phyloP scores from a whole-genome alignment of 2,888 invertebrate genomes.

The Dermolepida albohirtum region DNA sequence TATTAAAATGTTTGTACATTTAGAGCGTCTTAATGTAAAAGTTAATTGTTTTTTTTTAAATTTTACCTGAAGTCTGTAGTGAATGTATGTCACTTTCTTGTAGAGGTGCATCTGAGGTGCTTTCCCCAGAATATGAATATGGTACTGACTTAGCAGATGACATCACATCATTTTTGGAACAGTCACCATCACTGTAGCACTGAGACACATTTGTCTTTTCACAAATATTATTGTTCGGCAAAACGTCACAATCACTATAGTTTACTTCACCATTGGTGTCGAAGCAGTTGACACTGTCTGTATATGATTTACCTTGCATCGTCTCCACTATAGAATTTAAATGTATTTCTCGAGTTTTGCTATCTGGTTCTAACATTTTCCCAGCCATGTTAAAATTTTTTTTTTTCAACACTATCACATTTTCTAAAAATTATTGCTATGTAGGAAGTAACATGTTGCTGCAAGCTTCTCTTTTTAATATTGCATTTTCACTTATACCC shows the following conservation, averaged over 20 bases:
- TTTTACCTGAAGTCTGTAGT: slow-evolving; percentile 48
- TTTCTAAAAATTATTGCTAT: slow-evolving; percentile 36
- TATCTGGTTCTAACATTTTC: slow-evolving; percentile 43
- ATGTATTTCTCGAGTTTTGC: slow-evolving; percentile 42
- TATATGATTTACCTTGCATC: slow-evolving; percentile 44
- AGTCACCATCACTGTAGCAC: slow-evolving; percentile 49
- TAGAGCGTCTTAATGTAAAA: no score
- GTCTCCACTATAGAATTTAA: slow-evolving; percentile 40
- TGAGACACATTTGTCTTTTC: slow-evolving; percentile 50
- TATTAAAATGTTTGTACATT: no score
- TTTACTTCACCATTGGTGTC: slow-evolving; percentile 50
- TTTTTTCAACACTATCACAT: slow-evolving; percentile 13
- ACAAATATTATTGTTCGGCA: slow-evolving; percentile 62
- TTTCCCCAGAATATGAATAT: slow-evolving; percentile 45
- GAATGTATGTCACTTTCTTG: slow-evolving; percentile 47
- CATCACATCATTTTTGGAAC: slow-evolving; percentile 40
- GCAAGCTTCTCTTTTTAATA: not conserved
- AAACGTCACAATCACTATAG: slow-evolving; percentile 51
- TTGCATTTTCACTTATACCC: slow-evolving; percentile 12
- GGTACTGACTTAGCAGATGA: slow-evolving; percentile 40
- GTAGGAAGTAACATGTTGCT: slow-evolving; percentile 51
- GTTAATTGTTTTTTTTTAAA: not conserved
- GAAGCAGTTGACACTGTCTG: slow-evolving; percentile 51
- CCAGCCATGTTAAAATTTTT: slow-evolving; percentile 40
- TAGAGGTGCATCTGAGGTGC: slow-evolving; percentile 43